These are phyloP conservation scores for Drosophila barbarae DNA, from an alignment of 2,888 invertebrate genomes.

Conservation along the genomic window DNA sequence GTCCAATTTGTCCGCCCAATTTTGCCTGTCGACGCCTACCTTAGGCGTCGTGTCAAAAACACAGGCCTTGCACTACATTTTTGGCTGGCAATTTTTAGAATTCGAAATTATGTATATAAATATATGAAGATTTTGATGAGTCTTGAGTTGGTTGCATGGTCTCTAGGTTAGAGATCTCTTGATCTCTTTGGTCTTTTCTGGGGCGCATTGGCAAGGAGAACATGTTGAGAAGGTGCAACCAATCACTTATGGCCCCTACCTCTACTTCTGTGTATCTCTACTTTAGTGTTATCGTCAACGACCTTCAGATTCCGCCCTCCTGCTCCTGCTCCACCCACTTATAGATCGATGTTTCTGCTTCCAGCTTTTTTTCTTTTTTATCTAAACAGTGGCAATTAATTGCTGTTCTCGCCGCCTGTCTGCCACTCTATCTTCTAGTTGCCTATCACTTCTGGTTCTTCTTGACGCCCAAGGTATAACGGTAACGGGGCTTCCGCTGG, in stretches of 20 bases:
- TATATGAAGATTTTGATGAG: neutral
- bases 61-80: conserved; percentile 69
- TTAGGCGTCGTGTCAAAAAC: conserved; percentile 63
- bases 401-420: conserved; percentile 29
- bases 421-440: conserved; percentile 14
- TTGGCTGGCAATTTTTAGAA: conserved; percentile 64
- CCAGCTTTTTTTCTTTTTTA: conserved; percentile 25
- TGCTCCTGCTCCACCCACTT: conserved; percentile 12
- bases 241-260: neutral
- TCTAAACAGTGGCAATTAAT: conserved; percentile 60
- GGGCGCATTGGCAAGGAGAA: neutral
- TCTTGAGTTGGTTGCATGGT: conserved; percentile 10
- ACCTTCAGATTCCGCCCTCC: conserved; percentile 25
- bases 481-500: conserved; percentile 61
- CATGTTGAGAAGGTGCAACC: conserved; percentile 4
- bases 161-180: conserved; percentile 22
- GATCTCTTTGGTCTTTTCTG: conserved; percentile 11
- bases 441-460: conserved; percentile 12
- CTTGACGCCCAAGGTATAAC: conserved; percentile 45
- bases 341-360: conserved; percentile 23
- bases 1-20: neutral
- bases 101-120: conserved; percentile 55
- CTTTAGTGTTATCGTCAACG: conserved; percentile 7
- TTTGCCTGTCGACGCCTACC: conserved; percentile 19
- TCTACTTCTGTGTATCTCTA: conserved; percentile 7